Evolutionary conservation across 2,113 vertebrate genomes (phyloP), one percentile per base, ranked within the genome.

Genomic region (Pavo muticus): DNA sequence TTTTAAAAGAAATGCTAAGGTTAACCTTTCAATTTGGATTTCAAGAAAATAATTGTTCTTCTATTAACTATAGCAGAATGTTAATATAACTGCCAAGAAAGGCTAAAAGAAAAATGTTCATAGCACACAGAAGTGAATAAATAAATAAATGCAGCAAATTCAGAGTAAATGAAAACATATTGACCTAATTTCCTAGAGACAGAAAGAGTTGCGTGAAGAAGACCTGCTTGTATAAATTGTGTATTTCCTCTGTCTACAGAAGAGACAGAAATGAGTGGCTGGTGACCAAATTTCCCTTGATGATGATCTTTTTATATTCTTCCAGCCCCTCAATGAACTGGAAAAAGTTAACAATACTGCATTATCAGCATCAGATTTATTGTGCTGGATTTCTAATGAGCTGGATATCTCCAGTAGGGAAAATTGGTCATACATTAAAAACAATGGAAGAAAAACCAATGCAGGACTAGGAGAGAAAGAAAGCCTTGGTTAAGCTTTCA

Each of bases 11-110:
- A 92, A 71, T 69, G 48, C 15, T n/a, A 61, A 94, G 75, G 50
- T 94, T 96, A 95, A 91, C 78, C 59, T 96, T 96, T 95, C 59
- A 84, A 56, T 94, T 88, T 87, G 11, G 37, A 72, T 94, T 89
- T 80, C n/a, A 68, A 50, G 69, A 94, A 74, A 92, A 92, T 91
- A 91, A 91, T 90, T 83, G 30, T 84, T 88, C 64, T 47, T 75
- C 27, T 87, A 96, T 96, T 95, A 96, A 44, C 75, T 88, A 23
- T 19, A 91, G 77, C 54, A 92, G 61, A 85, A 91, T 87, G 89
- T 84, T 96, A 96, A 95, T 92, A 45, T 64, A 89, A 87, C 42
- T 91, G 89, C 68, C 64, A 94, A 85, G 48, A 93, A 79, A 16
- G 89, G 89, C 88, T 91, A 78, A 88, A 89, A 94, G 81, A 91